Conservation (phyloP, 2,888 invertebrate genomes). For the Proisotoma minuta region DNA sequence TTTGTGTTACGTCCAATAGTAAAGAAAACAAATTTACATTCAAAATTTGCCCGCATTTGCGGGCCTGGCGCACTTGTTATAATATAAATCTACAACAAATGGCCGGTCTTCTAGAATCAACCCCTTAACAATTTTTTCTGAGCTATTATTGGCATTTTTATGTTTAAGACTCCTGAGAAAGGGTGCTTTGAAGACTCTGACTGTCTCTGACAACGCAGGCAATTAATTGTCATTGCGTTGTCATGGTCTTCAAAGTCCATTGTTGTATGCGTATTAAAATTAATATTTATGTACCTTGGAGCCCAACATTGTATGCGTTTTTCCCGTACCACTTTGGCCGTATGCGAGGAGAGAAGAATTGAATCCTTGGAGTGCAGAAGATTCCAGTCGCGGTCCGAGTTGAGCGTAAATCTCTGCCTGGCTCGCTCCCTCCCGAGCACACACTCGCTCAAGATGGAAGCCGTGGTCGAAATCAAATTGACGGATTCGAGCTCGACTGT, state of each 20-base stretch:
- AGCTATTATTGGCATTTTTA: no score
- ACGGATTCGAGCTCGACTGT: constrained; percentile 42
- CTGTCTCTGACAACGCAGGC: no score
- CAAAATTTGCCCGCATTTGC: no score
- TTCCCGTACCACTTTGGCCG: constrained; percentile 55
- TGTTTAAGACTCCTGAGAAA: no score
- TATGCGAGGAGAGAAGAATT: constrained; percentile 55
- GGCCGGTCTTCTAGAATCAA: no score
- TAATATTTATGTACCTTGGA: constrained; percentile 47
- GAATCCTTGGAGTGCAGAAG: constrained; percentile 60
- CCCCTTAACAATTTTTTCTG: no score
- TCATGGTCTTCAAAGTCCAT: neutral
- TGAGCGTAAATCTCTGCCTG: constrained; percentile 60
- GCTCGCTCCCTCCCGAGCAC: constrained; percentile 29
- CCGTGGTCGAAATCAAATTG: constrained; percentile 45
- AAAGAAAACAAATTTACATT: no score
- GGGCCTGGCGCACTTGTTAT: no score
- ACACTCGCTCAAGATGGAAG: constrained; percentile 34
- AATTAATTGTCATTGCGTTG: no score
- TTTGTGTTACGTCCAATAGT: no score
- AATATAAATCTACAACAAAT: no score
- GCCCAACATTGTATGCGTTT: constrained; percentile 55
- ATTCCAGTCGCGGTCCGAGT: constrained; percentile 62
- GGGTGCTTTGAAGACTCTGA: no score
- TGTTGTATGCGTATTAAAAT: neutral